A percentile compares a stretch with the other conserved stretches of the same genome.
Conservation (phyloP, 2,888 invertebrate genomes). For the Chalcis sispes region DNA sequence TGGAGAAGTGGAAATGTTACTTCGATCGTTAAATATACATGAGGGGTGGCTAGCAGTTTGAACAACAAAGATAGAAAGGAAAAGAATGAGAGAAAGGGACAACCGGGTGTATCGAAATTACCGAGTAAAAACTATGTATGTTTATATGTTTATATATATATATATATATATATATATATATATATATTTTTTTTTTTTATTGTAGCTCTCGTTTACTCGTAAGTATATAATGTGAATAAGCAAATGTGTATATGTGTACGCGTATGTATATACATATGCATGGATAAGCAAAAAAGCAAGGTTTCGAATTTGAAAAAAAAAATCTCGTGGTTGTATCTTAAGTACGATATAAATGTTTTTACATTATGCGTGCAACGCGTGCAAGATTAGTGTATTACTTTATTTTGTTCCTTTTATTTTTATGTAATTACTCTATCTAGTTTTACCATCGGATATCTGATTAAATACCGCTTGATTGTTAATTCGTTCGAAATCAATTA, state of each 20-base stretch:
- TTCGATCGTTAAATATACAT: conserved; percentile 67
- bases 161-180: neutral
- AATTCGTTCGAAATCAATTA: neutral
- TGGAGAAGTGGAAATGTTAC: conserved; percentile 56
- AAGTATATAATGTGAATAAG: too few relatives aligned
- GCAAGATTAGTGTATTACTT: neutral
- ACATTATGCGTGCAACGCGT: conserved; percentile 13
- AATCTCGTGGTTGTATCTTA: conserved; percentile 50
- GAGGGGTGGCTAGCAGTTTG: conserved; percentile 56
- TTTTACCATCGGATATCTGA: conserved; percentile 7
- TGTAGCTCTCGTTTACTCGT: too few relatives aligned
- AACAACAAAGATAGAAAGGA: neutral
- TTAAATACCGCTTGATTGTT: conserved; percentile 46
- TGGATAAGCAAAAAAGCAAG: neutral
- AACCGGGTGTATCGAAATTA: conserved; percentile 38
- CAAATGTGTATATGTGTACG: neutral
- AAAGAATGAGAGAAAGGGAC: neutral
- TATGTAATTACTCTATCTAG: too few relatives aligned
- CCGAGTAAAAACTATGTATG: conserved; percentile 33
- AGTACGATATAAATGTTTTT: conserved; percentile 30
- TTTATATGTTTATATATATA: conserved; percentile 14
- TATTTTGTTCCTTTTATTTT: too few relatives aligned
- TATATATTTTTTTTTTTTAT: neutral
- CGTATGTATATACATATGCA: neutral
- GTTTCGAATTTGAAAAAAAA: conserved; percentile 48